Conservation (phyloP, 2,888 invertebrate species). For the Eretmocerus hayati region DNA sequence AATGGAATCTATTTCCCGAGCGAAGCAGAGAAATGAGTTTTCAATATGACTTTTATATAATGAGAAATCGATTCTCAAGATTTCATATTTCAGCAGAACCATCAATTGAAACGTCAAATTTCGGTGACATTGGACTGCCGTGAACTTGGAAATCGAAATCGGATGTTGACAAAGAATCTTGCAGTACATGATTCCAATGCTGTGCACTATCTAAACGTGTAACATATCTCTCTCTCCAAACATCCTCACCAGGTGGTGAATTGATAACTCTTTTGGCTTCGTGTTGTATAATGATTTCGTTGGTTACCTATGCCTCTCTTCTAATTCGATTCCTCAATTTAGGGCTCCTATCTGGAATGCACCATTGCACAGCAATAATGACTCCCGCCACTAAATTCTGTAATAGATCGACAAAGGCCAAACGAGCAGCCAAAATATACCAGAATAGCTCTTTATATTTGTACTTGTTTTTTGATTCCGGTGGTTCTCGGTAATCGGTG, state of each 20-base stretch:
- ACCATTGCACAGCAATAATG: constrained; percentile 85
- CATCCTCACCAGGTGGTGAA: constrained; percentile 18
- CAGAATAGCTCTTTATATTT: constrained; percentile 71
- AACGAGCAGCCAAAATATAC: constrained; percentile 80
- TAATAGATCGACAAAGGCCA: constrained; percentile 75
- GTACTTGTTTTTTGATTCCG: constrained; percentile 49
- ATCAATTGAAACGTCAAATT: background rate
- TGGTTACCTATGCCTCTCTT: constrained; percentile 83
- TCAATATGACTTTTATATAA: too few species aligned
- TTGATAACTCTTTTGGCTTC: constrained; percentile 58
- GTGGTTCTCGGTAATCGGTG: constrained; percentile 62
- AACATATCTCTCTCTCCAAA: constrained; percentile 10
- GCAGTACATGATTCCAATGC: constrained; percentile 50
- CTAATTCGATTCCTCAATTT: constrained; percentile 79
- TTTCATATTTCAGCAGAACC: background rate
- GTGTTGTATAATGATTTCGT: constrained; percentile 81
- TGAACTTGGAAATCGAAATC: constrained; percentile 62
- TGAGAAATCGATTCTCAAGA: too few species aligned
- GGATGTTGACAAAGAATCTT: constrained; percentile 54
- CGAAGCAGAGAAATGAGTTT: too few species aligned
- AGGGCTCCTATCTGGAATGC: constrained; percentile 87
- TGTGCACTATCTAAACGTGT: constrained; percentile 16
- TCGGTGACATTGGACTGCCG: constrained; percentile 28
- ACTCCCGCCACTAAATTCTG: constrained; percentile 88
- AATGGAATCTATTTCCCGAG: too few species aligned